Base-by-base conservation (phyloP, 2,888 invertebrate species). In the Melikaiella ostensackeni region DNA sequence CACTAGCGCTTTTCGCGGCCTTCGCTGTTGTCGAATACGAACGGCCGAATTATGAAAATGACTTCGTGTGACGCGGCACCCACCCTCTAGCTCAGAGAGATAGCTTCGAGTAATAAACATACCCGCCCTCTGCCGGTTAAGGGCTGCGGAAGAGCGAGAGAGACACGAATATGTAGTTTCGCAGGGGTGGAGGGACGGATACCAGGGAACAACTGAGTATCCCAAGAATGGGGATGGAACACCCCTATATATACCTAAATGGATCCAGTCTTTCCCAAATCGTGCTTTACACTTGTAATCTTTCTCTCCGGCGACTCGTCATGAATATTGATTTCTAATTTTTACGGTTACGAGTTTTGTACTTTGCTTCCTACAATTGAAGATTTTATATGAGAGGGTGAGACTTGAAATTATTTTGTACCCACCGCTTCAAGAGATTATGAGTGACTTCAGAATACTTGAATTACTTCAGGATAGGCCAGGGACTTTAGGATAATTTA, bases 31-130 rank as follows among this genome's bases (percentile, higher is more conserved):
- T 93, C 91, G 93, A 93, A 93, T 93, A 93, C 93, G 93, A 93
- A 93, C 93, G 92, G 92, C 92, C 92, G 91, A 93, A 93, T 93
- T 93, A 93, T 93, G 93, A 93, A 93, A 93, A 93, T 93, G 92
- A 92, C 90, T 88, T 90, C 88, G 91, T 91, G 92, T 92, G 92
- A 92, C 92, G 92, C 92, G 91, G 87, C 89, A 88, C 84, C 90
- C 89, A 89, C 89, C 90, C 90, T 88, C 86, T 84, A 77, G 76
- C 77, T 59, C 55, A 86, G 81, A 86, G 89, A 90, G 91, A 91
- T 91, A 91, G 91, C 90, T 91, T 85, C 86, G 84, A 88, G 91
- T 90, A 90, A 91, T 91, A 91, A 91, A 91, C 91, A 91, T 91
- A 90, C 89, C 87, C 85, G 80, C 83, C 83, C 83, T 83, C 78